phyloP scores from a whole-genome alignment of 2,888 invertebrate genomes.

The Ormyrus thymus region DNA sequence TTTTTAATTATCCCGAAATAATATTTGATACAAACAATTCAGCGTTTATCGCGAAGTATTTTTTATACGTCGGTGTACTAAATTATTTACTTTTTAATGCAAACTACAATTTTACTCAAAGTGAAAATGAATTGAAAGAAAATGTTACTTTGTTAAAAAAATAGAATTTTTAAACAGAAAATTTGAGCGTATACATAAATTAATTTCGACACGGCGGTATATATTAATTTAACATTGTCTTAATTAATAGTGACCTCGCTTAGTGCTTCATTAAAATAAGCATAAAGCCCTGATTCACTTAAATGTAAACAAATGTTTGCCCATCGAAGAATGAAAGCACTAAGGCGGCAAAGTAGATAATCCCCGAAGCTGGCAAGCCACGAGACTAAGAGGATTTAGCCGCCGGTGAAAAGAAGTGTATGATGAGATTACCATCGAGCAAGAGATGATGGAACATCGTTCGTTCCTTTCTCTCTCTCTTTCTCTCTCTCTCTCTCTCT shows the following conservation, averaged over 20 bases:
- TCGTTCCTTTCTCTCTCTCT: conserved; percentile 23
- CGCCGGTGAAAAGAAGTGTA: conserved; percentile 38
- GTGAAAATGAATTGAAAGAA: too few species aligned
- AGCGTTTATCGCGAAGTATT: too few species aligned
- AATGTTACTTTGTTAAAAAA: too few species aligned
- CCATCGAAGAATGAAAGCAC: conserved; percentile 30
- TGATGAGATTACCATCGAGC: conserved; percentile 48
- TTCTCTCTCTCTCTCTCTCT: conserved; percentile 41
- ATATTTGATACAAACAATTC: too few species aligned
- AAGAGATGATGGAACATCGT: conserved; percentile 43
- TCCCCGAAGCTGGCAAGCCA: conserved; percentile 3
- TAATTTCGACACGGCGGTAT: too few species aligned
- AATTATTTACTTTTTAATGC: too few species aligned
- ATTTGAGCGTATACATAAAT: too few species aligned
- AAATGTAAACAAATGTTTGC: conserved; percentile 50
- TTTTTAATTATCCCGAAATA: too few species aligned
- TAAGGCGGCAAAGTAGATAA: conserved; percentile 35
- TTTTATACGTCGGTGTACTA: too few species aligned
- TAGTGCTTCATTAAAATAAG: not conserved
- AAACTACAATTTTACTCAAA: too few species aligned
- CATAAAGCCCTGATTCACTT: conserved; percentile 27
- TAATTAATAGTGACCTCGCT: not conserved
- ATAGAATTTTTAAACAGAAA: too few species aligned
- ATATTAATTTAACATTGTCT: not conserved
- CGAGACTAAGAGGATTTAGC: conserved; percentile 44